phyloP scores from a whole-genome alignment of 1,140 invertebrate species.

The Hycleus phaleratus region DNA sequence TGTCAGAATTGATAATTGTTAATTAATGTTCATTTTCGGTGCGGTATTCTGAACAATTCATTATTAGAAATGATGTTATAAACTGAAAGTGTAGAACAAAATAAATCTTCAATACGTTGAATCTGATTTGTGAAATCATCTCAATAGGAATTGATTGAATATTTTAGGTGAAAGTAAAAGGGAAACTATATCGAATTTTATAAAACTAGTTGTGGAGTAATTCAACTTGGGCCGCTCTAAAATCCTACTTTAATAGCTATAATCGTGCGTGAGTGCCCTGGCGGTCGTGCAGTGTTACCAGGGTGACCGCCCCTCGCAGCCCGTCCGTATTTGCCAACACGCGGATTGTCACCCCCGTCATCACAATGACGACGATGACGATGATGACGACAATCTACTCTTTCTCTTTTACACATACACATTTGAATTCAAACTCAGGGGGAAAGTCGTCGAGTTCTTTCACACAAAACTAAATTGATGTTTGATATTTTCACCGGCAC shows the following conservation, averaged over 20 bases:
- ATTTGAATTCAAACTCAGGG: conserved; percentile 21
- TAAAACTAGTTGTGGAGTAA: conserved; percentile 14
- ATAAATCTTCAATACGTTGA: neutral
- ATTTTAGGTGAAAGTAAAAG: too few species aligned
- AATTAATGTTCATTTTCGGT: too few species aligned
- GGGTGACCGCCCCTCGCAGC: conserved; percentile 26
- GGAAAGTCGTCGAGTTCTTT: conserved; percentile 12
- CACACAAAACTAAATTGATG: conserved; percentile 24
- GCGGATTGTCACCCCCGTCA: conserved; percentile 27
- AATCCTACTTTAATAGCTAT: conserved; percentile 37
- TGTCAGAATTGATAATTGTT: too few species aligned
- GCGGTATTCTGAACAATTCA: too few species aligned
- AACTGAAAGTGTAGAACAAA: too few species aligned
- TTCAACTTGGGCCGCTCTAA: conserved; percentile 26
- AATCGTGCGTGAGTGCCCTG: conserved; percentile 34
- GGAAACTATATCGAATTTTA: too few species aligned
- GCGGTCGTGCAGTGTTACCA: conserved; percentile 29
- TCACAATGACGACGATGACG: conserved; percentile 1
- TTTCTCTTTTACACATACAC: neutral
- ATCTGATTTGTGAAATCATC: neutral
- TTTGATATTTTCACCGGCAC: conserved; percentile 20
- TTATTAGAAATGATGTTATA: too few species aligned
- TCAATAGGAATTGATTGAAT: too few species aligned
- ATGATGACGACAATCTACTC: neutral
- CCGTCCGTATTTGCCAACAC: conserved; percentile 28